Evolutionary conservation across 2,113 vertebrate species (phyloP).

Genomic region (Xenopus laevis): DNA sequence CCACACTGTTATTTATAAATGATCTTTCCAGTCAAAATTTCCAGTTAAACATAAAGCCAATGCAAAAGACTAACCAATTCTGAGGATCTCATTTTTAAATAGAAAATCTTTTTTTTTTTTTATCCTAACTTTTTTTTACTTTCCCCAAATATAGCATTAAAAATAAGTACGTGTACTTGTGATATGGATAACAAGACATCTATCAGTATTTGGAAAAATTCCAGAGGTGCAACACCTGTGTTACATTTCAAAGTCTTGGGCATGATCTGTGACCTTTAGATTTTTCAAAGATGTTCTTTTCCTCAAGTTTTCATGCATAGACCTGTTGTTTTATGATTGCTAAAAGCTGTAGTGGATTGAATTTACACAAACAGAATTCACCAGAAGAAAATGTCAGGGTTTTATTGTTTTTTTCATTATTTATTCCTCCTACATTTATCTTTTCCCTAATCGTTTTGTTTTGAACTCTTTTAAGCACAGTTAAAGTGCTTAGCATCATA

Average conservation of each 20-base stretch:
- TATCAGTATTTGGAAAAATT: constrained; percentile 30
- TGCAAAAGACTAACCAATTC: too few relatives aligned
- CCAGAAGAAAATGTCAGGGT: not conserved
- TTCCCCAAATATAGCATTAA: not conserved
- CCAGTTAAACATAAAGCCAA: too few relatives aligned
- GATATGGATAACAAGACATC: constrained; percentile 23
- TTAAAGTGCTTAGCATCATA: too few relatives aligned
- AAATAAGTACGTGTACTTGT: constrained; percentile 22
- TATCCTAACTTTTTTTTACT: not conserved
- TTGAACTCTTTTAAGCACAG: too few relatives aligned
- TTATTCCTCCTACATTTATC: too few relatives aligned
- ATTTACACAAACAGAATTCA: constrained; percentile 19
- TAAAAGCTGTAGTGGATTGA: constrained; percentile 9
- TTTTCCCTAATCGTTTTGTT: too few relatives aligned
- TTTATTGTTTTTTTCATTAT: not conserved
- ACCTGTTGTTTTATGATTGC: constrained; percentile 24
- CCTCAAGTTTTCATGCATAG: constrained; percentile 20
- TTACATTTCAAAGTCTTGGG: constrained; percentile 36
- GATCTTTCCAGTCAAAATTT: too few relatives aligned
- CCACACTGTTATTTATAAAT: too few relatives aligned
- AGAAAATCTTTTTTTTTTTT: not conserved
- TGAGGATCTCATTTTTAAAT: not conserved
- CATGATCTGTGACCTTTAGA: constrained; percentile 36
- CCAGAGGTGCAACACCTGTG: constrained; percentile 38
- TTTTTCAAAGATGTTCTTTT: constrained; percentile 34